A percentile compares a stretch with the other conserved stretches of the same genome.
These are phyloP conservation scores for Coelinius sp. DNA, from an alignment of 2,888 invertebrate species.

Conservation along the genomic window DNA sequence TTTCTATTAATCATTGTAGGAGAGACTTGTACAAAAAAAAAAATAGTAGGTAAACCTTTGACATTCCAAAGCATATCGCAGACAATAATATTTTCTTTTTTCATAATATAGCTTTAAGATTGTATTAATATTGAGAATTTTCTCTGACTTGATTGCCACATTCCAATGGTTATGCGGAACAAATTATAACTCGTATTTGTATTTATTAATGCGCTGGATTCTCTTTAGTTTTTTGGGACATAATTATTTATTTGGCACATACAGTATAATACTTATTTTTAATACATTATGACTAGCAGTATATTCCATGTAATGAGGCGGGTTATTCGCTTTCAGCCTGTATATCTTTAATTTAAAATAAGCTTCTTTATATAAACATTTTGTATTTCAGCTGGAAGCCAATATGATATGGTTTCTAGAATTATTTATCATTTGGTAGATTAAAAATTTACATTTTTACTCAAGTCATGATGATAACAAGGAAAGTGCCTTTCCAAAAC, in stretches of 20 bases:
- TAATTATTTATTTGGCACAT: slow-evolving; percentile 58
- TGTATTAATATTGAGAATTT: neutral
- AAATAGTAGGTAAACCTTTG: neutral
- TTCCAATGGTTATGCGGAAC: neutral
- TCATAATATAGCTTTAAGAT: neutral
- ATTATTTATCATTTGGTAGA: slow-evolving; percentile 5
- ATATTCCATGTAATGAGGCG: slow-evolving; percentile 46
- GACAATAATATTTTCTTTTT: slow-evolving; percentile 6
- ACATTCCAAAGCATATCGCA: slow-evolving; percentile 3
- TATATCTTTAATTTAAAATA: slow-evolving; percentile 37
- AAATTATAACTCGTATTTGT: neutral
- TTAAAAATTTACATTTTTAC: slow-evolving; percentile 3
- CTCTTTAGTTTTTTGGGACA: slow-evolving; percentile 27
- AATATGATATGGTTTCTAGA: slow-evolving; percentile 26
- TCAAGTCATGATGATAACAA: neutral
- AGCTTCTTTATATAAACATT: slow-evolving; percentile 31
- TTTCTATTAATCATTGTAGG: neutral
- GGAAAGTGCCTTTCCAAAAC: neutral
- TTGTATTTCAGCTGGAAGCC: slow-evolving; percentile 16
- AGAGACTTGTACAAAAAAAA: neutral
- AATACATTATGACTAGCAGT: slow-evolving; percentile 46
- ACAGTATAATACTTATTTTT: slow-evolving; percentile 51
- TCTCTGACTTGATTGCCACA: neutral
- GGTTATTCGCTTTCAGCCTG: slow-evolving; percentile 26
- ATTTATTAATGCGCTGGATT: neutral